Percentiles rank a stretch among this genome's conserved stretches.
phyloP scores from a whole-genome alignment of 1,140 invertebrate genomes.

The Coptotermes formosanus region DNA sequence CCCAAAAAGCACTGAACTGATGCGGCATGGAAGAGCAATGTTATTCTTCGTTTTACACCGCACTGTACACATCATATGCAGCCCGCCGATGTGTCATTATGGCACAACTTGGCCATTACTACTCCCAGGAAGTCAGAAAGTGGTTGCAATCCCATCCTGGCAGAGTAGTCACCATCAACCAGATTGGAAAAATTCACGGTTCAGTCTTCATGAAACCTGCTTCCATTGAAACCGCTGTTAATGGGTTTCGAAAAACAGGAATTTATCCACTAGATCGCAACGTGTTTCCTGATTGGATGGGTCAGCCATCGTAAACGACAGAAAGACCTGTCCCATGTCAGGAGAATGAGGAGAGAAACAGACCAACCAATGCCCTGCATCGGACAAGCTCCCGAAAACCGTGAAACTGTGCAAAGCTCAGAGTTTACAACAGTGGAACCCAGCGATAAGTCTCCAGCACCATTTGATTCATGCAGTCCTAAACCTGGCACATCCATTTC shows the following conservation, averaged over 20 bases:
- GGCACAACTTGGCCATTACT: constrained; percentile 43
- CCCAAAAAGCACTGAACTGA: constrained; percentile 31
- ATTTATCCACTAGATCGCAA: background rate
- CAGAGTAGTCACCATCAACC: constrained; percentile 37
- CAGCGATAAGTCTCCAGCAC: too few relatives aligned
- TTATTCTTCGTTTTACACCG: constrained; percentile 35
- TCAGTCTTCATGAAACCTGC: constrained; percentile 35
- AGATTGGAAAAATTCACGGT: constrained; percentile 39
- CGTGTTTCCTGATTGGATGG: too few relatives aligned
- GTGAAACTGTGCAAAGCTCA: too few relatives aligned
- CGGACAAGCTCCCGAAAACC: too few relatives aligned
- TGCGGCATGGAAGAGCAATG: background rate
- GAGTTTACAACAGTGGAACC: too few relatives aligned
- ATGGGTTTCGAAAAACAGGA: constrained; percentile 34
- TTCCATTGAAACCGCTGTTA: too few relatives aligned
- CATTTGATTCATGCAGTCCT: too few relatives aligned
- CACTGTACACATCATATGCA: constrained; percentile 47
- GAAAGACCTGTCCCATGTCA: too few relatives aligned
- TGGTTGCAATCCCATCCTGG: constrained; percentile 39
- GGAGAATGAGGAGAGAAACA: too few relatives aligned
- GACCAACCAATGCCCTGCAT: too few relatives aligned
- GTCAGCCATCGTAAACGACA: too few relatives aligned
- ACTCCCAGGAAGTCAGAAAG: constrained; percentile 45
- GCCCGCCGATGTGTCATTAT: constrained; percentile 44
- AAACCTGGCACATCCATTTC: too few relatives aligned